Base-by-base conservation (phyloP, 2,113 vertebrate species). In the Tiliqua scincoides region DNA sequence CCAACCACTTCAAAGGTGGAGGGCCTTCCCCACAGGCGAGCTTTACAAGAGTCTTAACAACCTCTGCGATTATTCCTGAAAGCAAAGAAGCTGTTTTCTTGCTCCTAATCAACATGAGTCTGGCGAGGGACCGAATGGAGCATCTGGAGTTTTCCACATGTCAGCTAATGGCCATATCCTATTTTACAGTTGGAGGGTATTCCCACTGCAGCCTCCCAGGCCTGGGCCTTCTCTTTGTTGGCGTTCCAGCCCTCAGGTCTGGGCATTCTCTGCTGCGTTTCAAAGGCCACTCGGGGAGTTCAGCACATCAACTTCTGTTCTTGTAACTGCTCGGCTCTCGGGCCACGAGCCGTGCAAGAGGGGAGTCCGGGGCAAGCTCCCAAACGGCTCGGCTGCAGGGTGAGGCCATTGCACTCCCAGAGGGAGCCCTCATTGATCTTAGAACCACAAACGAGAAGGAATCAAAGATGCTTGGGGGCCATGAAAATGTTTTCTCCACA, bases 131-230 rank as follows among this genome's bases (percentile, higher is more conserved):
- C 35, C 20, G 12, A 35, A 11, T 23, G 6, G 15, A 72, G 73
- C 84, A 65, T 54, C 83, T 85, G 74, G 74, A 59, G 54, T 77
- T 72, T 70, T 63, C 87, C 87, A 77, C 73, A 79, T 84, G 68
- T 67, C 67, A 61, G 74, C 79, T 61, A 73, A 79, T 61, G n/a
- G 48, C 84, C 68, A 2, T 67, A 61, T 79, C 74, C 59, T 68
- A 67, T 57, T 80, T 87, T 76, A 81, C 57, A 30, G 30, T 14
- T 35, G 71, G 27, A 63, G 57, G 85, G 20, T 54, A 54, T 54
- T 61, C 71, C 70, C 62, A 11, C 14, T 1, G 71, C 71, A 32
- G 54, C n/a, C 63, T 43, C 43, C 35, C 27, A 0, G 21, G 27
- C 71, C 73, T 10, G 79, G 37, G 48, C 75, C 30, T 48, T 32